These are phyloP conservation scores for Argopecten irradians DNA, from an alignment of 1,140 invertebrate species.

Conservation along the genomic window DNA sequence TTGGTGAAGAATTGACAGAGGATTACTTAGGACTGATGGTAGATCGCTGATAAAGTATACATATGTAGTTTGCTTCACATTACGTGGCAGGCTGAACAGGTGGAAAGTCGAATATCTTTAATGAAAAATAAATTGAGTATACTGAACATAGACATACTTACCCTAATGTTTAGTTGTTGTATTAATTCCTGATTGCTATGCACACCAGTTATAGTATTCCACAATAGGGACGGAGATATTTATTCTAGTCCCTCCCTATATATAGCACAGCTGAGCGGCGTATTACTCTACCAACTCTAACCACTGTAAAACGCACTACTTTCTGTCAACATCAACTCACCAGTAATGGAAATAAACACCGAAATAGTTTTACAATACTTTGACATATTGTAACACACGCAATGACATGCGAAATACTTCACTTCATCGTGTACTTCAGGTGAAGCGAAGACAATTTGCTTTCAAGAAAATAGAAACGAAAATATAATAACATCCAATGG, in stretches of 20 bases:
- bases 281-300: background rate
- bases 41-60: too few species aligned
- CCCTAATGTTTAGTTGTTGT: background rate
- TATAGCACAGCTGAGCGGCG: background rate
- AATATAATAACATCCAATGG: background rate
- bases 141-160: background rate
- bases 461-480: background rate
- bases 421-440: background rate
- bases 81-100: too few species aligned
- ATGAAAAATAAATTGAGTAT: too few species aligned
- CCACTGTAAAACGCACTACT: background rate
- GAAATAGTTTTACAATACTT: background rate
- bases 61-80: too few species aligned
- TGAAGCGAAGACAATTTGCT: constrained; percentile 1
- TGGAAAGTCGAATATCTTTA: too few species aligned
- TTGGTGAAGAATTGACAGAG: too few species aligned
- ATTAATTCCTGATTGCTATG: background rate
- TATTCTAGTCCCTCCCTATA: background rate
- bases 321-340: background rate
- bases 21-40: too few species aligned
- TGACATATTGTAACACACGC: background rate
- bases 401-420: background rate
- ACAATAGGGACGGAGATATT: background rate
- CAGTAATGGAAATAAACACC: background rate
- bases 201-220: background rate